phyloP scores from a whole-genome alignment of 2,113 vertebrate genomes.

The Herpailurus yagouaroundi region DNA sequence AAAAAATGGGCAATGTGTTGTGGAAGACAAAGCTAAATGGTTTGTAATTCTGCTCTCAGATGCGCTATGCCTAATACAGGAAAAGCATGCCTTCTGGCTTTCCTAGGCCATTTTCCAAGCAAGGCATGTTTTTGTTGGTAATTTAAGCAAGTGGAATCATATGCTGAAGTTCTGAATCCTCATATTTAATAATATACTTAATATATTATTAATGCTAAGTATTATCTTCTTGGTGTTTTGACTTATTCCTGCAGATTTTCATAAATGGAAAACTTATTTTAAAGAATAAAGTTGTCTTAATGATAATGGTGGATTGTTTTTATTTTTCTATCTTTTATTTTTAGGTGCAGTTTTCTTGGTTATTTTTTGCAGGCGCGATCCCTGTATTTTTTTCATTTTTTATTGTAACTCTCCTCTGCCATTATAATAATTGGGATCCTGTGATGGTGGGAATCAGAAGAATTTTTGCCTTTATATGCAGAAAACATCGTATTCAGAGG shows the following conservation, averaged over 20 bases:
- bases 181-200: constrained; percentile 30
- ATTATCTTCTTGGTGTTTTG: constrained; percentile 33
- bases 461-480: constrained; percentile 94
- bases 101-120: not conserved
- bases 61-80: not conserved
- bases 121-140: not conserved
- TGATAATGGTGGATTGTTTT: not conserved
- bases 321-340: constrained; percentile 67
- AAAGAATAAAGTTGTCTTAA: not conserved
- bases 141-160: constrained; percentile 34
- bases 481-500: constrained; percentile 95
- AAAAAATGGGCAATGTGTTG: not conserved
- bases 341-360: constrained; percentile 97
- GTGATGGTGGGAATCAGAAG: constrained; percentile 96
- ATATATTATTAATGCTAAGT: not conserved
- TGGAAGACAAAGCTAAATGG: not conserved
- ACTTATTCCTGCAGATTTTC: constrained; percentile 11
- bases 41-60: not conserved
- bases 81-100: not conserved
- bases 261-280: constrained; percentile 4
- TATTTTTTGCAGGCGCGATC: constrained; percentile 95
- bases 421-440: constrained; percentile 99
- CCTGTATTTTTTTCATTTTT: constrained; percentile 98
- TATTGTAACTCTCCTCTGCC: constrained; percentile 93
- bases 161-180: not conserved